A percentile compares a stretch with the other conserved stretches of the same genome.
These are phyloP conservation scores for Congeria kusceri DNA, from an alignment of 2,888 invertebrate species.

Conservation along the genomic window DNA sequence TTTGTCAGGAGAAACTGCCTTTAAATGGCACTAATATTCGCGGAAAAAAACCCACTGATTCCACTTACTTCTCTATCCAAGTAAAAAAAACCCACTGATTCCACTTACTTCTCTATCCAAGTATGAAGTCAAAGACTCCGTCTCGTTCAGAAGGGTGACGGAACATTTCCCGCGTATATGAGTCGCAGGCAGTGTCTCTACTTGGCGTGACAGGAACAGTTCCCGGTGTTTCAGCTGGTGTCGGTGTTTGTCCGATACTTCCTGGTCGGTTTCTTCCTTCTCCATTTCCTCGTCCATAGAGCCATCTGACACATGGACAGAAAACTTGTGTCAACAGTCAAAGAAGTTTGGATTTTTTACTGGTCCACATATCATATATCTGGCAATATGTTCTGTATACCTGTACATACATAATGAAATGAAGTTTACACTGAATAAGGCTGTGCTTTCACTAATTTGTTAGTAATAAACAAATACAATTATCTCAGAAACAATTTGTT, in stretches of 20 bases:
- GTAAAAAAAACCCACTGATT: too few relatives aligned
- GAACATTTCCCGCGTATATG: slow-evolving; percentile 99
- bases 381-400: too few relatives aligned
- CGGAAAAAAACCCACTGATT: too few relatives aligned
- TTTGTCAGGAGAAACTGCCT: too few relatives aligned
- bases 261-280: slow-evolving; percentile 79
- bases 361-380: too few relatives aligned
- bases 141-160: slow-evolving; percentile 99
- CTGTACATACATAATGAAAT: too few relatives aligned
- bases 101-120: slow-evolving; percentile 95
- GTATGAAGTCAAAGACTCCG: slow-evolving; percentile 98
- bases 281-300: slow-evolving; percentile 84
- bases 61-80: slow-evolving; percentile 95
- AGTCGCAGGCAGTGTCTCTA: slow-evolving; percentile 99
- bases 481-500: too few relatives aligned
- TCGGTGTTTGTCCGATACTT: slow-evolving; percentile 88
- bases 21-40: too few relatives aligned
- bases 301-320: slow-evolving; percentile 44
- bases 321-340: slow-evolving; percentile 17
- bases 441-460: too few relatives aligned
- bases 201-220: slow-evolving; percentile 96
- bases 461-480: too few relatives aligned
- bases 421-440: too few relatives aligned
- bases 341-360: too few relatives aligned
- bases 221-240: slow-evolving; percentile 99